Evolutionary conservation across 2,113 vertebrate genomes (phyloP), one percentile per base, ranked within the genome.

Genomic region (Salvelinus sp.): DNA sequence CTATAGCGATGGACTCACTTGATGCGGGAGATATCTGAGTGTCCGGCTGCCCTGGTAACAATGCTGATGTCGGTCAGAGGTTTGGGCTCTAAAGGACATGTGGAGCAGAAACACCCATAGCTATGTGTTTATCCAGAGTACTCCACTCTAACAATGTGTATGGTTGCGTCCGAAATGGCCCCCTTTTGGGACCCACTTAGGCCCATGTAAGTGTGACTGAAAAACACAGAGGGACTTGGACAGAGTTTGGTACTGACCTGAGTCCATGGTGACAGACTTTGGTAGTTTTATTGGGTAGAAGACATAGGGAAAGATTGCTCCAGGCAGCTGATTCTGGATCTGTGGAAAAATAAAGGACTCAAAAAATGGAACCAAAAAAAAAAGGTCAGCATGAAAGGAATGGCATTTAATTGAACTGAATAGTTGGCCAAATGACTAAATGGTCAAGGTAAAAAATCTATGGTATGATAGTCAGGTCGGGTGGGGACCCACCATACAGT

Each of bases 271-370:
- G 90, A 99, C 88, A 0, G 98, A 99, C 89, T 97, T 98, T 70
- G 98, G 96, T 79, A 96, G 96, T 89, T 96, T 98, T 79, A 98
- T 89, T 33, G 98, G 97, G 89, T 96, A 97, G 89, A 98, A 99
- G 69, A 98, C 96, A 77, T 95, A 97, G 63, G 97, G 97, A 91
- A 99, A 99, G 89, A 99, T 95, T 89, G 98, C 95, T 88, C 97
- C 97, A 57, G 95, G 91, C 87, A 99, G 94, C 91, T 99, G 98
- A 90, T 99, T 99, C 93, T 99, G 97, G 87, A 99, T 95, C 98
- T 99, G 91, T 25, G 27, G 22, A 76, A 30, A 14, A 27, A 27
- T 13, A 25, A 66, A 9, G 33, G 2, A 7, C 50, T 54, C 14
- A 54, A 54, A 18, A 18, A 54, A 54, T 54, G 12, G 48, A 54